A percentile compares a stretch with the other conserved stretches of the same genome.
Conservation (phyloP, 2,113 vertebrate species). For the Zeus faber region DNA sequence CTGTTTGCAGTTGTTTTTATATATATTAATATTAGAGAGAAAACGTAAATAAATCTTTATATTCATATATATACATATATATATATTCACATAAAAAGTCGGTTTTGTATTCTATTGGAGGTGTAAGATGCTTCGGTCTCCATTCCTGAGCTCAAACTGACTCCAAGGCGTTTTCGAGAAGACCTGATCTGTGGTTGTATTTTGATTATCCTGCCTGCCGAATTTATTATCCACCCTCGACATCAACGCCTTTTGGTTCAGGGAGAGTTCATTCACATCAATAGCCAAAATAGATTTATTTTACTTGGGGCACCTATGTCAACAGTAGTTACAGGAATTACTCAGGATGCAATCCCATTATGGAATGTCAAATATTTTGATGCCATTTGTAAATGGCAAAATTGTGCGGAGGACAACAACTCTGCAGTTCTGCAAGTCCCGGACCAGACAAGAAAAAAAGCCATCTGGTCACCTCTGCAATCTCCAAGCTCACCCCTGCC, state of each 20-base stretch:
- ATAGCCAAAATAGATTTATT: conserved; percentile 69
- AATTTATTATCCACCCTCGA: conserved; percentile 55
- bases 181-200: background rate
- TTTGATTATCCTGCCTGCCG: no score
- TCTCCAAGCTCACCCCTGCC: conserved; percentile 57
- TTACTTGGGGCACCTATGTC: conserved; percentile 69
- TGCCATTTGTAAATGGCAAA: conserved; percentile 69
- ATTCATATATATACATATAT: no score
- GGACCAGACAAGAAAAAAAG: conserved; percentile 53
- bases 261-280: conserved; percentile 67
- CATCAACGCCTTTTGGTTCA: conserved; percentile 60
- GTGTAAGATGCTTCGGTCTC: no score
- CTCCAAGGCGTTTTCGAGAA: no score
- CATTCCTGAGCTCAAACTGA: no score
- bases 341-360: conserved; percentile 65
- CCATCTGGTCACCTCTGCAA: conserved; percentile 59
- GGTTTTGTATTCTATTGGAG: no score
- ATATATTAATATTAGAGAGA: no score
- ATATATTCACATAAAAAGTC: no score
- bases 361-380: conserved; percentile 73
- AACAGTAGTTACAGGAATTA: conserved; percentile 68
- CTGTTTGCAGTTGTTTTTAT: no score
- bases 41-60: no score
- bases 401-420: conserved; percentile 50
- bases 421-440: conserved; percentile 58